A percentile compares a stretch with the other conserved stretches of the same genome.
These are phyloP conservation scores for Chaetodon trifascialis DNA, from an alignment of 2,113 vertebrate species.

Conservation along the genomic window DNA sequence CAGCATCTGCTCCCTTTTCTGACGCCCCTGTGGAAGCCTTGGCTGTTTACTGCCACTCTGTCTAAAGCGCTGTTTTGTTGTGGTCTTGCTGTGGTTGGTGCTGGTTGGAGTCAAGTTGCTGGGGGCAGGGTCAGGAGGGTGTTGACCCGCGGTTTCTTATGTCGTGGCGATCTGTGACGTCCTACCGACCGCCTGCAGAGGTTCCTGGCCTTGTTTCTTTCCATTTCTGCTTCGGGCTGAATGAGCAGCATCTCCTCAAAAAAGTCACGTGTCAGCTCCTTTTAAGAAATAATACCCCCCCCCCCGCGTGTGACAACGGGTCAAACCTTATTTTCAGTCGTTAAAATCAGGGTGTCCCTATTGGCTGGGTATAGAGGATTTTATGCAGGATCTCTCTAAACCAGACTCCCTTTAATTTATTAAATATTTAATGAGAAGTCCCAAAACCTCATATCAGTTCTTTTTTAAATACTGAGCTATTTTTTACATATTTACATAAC, in stretches of 20 bases:
- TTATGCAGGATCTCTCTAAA: background rate
- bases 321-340: background rate
- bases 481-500: background rate
- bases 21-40: conserved; percentile 4
- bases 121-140: conserved; percentile 34
- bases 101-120: conserved; percentile 28
- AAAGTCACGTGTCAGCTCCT: conserved; percentile 8
- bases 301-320: background rate
- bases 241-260: conserved; percentile 4
- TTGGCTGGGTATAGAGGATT: background rate
- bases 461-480: background rate
- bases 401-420: background rate
- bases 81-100: conserved; percentile 5
- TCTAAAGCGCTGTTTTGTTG: background rate
- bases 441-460: background rate
- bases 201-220: conserved; percentile 35
- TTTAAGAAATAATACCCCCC: conserved; percentile 14
- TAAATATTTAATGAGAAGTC: background rate
- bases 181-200: conserved; percentile 18
- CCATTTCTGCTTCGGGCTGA: conserved; percentile 11
- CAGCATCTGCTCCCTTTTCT: conserved; percentile 48
- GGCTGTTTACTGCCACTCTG: conserved; percentile 25
- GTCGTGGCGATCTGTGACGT: background rate
- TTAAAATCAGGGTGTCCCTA: background rate
- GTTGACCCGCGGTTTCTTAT: background rate